Evolutionary conservation across 2,888 invertebrate species (phyloP).

Genomic region (Macaria liturata): DNA sequence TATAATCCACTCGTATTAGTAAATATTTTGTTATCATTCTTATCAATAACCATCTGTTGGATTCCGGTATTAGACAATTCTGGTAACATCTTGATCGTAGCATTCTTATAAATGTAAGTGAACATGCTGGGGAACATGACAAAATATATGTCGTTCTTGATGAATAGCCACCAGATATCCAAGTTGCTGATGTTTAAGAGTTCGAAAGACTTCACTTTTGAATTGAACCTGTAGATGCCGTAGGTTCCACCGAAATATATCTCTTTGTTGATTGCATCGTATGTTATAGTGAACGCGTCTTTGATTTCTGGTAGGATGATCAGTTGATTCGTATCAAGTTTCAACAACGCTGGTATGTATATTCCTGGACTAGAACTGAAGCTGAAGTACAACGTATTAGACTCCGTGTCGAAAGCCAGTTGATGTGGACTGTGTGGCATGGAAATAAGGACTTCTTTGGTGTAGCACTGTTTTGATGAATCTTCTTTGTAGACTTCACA

Average conservation of each 20-base stretch:
- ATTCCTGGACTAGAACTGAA: constrained; percentile 68
- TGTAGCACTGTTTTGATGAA: constrained; percentile 53
- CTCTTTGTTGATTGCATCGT: constrained; percentile 44
- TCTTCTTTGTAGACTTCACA: constrained; percentile 53
- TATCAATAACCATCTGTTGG: constrained; percentile 67
- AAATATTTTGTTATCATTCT: constrained; percentile 57
- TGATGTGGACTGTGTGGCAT: constrained; percentile 69
- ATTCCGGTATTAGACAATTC: constrained; percentile 47
- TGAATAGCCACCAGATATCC: constrained; percentile 70
- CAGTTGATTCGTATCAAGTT: constrained; percentile 55
- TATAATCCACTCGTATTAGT: constrained; percentile 65
- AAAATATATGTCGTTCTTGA: constrained; percentile 59
- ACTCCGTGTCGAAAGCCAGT: constrained; percentile 55
- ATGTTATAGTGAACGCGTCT: constrained; percentile 68
- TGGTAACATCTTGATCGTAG: constrained; percentile 42
- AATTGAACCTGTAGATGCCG: constrained; percentile 65
- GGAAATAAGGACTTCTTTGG: constrained; percentile 56
- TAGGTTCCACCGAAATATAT: constrained; percentile 70
- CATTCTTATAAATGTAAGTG: constrained; percentile 57
- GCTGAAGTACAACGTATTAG: constrained; percentile 66
- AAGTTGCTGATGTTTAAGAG: constrained; percentile 54
- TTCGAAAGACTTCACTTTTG: constrained; percentile 45
- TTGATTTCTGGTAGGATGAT: constrained; percentile 64
- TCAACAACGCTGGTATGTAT: constrained; percentile 57
- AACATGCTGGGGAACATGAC: constrained; percentile 65